A percentile compares a stretch with the other conserved stretches of the same genome.
Evolutionary conservation across 1,140 invertebrate species (phyloP).

Genomic region (Pseudoatta argentina): DNA sequence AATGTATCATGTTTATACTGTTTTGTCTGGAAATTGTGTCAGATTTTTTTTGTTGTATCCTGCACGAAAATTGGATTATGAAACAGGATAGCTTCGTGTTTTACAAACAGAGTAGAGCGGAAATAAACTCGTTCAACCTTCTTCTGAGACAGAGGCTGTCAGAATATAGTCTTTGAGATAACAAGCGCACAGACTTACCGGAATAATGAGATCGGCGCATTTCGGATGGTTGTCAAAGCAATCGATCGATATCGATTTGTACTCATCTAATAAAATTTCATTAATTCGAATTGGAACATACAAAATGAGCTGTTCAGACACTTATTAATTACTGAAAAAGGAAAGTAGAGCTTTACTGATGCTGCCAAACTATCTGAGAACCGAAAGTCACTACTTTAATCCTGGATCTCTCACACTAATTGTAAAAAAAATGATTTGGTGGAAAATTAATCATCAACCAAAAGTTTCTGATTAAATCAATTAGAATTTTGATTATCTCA

Average conservation of each 20-base stretch:
- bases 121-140: slow-evolving; percentile 26
- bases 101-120: neutral
- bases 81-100: neutral
- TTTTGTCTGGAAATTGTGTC: neutral
- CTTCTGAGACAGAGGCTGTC: neutral
- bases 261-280: slow-evolving; percentile 10
- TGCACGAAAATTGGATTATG: slow-evolving; percentile 15
- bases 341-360: neutral
- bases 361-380: neutral
- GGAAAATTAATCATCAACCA: no score
- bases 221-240: slow-evolving; percentile 5
- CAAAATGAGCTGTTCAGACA: neutral
- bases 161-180: neutral
- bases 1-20: neutral
- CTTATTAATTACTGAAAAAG: neutral
- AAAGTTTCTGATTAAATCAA: no score
- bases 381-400: neutral
- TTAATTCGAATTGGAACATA: neutral
- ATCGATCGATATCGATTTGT: neutral
- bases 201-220: slow-evolving; percentile 11
- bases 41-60: neutral
- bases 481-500: no score
- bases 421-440: no score
- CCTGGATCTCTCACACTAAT: neutral
- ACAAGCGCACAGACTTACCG: neutral